Evolutionary conservation across 2,113 vertebrate genomes (phyloP).

Genomic region (Murina feae): DNA sequence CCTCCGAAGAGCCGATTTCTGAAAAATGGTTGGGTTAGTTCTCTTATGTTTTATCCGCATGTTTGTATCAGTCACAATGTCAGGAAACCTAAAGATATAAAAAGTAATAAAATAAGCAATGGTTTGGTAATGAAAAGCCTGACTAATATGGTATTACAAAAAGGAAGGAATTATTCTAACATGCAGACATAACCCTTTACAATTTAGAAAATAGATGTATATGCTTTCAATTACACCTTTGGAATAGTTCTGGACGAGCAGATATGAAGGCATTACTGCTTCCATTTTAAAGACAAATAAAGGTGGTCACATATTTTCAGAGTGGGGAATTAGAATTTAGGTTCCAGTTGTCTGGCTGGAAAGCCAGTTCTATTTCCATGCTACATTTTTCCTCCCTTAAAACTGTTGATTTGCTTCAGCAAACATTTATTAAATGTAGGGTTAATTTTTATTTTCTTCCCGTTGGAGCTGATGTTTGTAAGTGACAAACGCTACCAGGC

Average conservation of each 20-base stretch:
- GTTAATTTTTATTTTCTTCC: conserved; percentile 32
- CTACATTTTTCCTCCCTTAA: background rate
- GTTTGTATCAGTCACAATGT: background rate
- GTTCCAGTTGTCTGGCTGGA: background rate
- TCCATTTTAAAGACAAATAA: conserved; percentile 29
- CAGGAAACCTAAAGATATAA: background rate
- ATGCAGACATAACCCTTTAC: background rate
- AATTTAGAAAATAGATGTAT: background rate
- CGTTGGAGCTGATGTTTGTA: background rate
- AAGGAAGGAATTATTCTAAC: background rate
- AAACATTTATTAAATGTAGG: conserved; percentile 54
- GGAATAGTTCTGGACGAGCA: background rate
- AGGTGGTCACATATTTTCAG: background rate
- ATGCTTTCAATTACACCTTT: background rate
- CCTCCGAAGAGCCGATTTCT: background rate
- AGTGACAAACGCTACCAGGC: background rate
- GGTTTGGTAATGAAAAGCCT: background rate
- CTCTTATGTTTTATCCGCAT: background rate
- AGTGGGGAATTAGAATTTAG: background rate
- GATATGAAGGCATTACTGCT: background rate
- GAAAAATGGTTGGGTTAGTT: background rate
- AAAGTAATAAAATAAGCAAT: background rate
- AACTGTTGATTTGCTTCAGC: conserved; percentile 36
- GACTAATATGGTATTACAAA: background rate
- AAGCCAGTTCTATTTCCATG: background rate